Evolutionary conservation across 2,888 invertebrate species (phyloP), one percentile per base, ranked within the genome.

Genomic region (Caenorhabditis sp.): DNA sequence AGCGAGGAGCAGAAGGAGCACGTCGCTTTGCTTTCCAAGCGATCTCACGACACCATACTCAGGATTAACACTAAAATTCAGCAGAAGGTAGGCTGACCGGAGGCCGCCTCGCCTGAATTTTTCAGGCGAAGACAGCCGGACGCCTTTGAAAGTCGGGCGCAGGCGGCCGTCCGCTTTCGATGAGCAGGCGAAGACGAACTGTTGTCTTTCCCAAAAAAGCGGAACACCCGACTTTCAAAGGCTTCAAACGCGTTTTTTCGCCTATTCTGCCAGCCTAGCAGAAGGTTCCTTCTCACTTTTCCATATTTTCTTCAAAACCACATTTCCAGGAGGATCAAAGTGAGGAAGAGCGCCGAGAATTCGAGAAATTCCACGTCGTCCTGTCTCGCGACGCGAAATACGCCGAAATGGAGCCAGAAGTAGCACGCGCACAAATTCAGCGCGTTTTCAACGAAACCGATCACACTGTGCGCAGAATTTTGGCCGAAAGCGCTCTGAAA

Each of bases 51-150:
- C 2, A 37, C 39, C 3, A n/a, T 73, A 3, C 45, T 59, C 0
- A 20, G 41, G 8, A 73, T 73, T n/a, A 35, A 65, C 20, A 15
- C 32, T 17, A 65, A 61, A 46, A 73, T 73, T 4, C 45, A 30
- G 13, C 24, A 45, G 30, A 65, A 59, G 53, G 68, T 65, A n/a
- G n/a, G n/a, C n/a, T n/a, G n/a, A n/a, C n/a, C n/a, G n/a, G n/a
- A n/a, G n/a, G n/a, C n/a, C n/a, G n/a, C n/a, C n/a, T n/a, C n/a
- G n/a, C n/a, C n/a, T n/a, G n/a, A n/a, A n/a, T n/a, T n/a, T n/a
- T n/a, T n/a, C n/a, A n/a, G n/a, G n/a, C n/a, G n/a, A n/a, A n/a
- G n/a, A n/a, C n/a, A n/a, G n/a, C n/a, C n/a, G n/a, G n/a, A n/a
- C n/a, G n/a, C n/a, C n/a, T n/a, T n/a, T n/a, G n/a, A n/a, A n/a